Conservation (phyloP, 2,113 vertebrate genomes). For the Erythrocebus patas region DNA sequence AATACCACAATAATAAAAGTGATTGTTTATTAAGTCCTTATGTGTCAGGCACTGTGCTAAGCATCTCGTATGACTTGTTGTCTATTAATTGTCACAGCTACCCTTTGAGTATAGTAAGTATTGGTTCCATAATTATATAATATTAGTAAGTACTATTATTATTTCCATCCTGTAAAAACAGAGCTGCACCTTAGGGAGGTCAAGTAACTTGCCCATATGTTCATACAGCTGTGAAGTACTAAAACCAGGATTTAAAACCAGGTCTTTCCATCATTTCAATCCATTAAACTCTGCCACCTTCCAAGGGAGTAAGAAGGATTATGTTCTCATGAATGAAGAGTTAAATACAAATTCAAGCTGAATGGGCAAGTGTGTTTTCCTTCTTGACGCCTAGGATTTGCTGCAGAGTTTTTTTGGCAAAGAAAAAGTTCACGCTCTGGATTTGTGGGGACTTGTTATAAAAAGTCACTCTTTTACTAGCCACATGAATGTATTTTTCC, state of each 20-base stretch:
- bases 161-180: background rate
- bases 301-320: background rate
- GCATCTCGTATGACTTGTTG: background rate
- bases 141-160: background rate
- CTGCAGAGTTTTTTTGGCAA: background rate
- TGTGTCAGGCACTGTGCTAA: background rate
- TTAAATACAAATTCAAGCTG: background rate
- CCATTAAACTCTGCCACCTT: background rate
- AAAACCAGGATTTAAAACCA: background rate
- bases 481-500: conserved; percentile 37
- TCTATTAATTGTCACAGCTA: background rate
- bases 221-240: background rate
- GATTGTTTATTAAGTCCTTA: background rate
- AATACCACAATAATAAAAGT: background rate
- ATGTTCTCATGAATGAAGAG: background rate
- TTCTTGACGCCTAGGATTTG: background rate
- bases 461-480: conserved; percentile 44
- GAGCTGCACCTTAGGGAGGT: background rate
- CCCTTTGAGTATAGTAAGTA: background rate
- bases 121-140: background rate
- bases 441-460: conserved; percentile 26
- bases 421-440: background rate
- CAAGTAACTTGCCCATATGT: background rate
- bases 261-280: background rate
- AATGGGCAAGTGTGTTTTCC: background rate